Evolutionary conservation across 2,113 vertebrate species (phyloP), one percentile per base, ranked within the genome.

Genomic region (Prunella himalayana): DNA sequence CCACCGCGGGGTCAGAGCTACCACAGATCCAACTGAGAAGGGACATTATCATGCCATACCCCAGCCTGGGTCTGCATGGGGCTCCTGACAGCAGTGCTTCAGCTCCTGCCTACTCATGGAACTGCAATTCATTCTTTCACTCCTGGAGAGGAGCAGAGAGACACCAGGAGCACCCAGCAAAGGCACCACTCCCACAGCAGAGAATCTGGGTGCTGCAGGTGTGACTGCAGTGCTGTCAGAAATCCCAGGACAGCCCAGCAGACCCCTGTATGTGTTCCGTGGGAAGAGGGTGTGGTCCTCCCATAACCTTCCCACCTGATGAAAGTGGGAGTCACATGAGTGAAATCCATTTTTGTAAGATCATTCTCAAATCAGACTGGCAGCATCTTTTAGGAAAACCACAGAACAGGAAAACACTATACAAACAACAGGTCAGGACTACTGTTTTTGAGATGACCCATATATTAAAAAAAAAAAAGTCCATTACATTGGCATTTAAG

Each of bases 1-100:
- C 71, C 27, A 53, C 31, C 0, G 0, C 0, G 0, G 10, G 8
- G 8, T 9, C 0, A 0, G 37, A 35, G 15, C 37, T 20, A 21
- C 19, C 37, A 21, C 2, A 0, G 14, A 9, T 50, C 51, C 60
- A 39, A 1, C 20, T 4, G 10, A 47, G 56, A 33, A 59, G 50
- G 45, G 17, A 45, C 19, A n/a, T 27, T 63, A 6, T 10, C 30
- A 6, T 11, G 14, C 22, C 68, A 66, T 0, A 9, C 2, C n/a
- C 53, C 63, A 69, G 39, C 13, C 3, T 1, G 1, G 31, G 9
- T 6, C 39, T 56, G 25, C 37, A 20, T 0, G 0, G 49, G 7
- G 15, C 27, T 63, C 39, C 49, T 17, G 20, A 41, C 30, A 69
- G 30, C 64, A 78, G 13, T 3, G 7, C 16, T 63, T 85, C 24